phyloP scores from a whole-genome alignment of 2,113 vertebrate genomes.

The Antennarius striatus region DNA sequence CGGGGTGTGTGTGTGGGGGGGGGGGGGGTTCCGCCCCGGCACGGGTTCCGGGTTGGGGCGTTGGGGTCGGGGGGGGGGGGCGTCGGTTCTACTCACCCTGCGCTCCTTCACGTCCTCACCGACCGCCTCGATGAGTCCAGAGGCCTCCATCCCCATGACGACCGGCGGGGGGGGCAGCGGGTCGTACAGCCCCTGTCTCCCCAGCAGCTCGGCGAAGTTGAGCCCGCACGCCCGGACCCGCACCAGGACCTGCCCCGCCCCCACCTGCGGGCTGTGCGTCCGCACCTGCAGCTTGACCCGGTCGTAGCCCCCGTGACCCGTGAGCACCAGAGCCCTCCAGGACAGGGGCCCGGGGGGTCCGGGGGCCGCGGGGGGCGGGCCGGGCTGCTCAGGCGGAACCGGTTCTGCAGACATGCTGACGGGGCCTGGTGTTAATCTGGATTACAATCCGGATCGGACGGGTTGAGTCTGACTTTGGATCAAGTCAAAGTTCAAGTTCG shows the following conservation, averaged over 20 bases:
- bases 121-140: conserved; percentile 83
- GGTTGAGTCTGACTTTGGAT: too few relatives aligned
- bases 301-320: conserved; percentile 86
- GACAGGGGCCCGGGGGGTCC: conserved; percentile 21
- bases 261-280: conserved; percentile 60
- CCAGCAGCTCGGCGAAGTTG: conserved; percentile 89
- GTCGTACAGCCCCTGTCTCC: conserved; percentile 86
- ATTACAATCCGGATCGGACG: too few relatives aligned
- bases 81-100: conserved; percentile 77
- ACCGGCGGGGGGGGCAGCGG: conserved; percentile 82
- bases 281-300: conserved; percentile 86
- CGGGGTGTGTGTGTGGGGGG: too few relatives aligned
- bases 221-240: conserved; percentile 87
- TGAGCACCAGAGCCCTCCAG: conserved; percentile 82
- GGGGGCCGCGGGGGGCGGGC: conserved; percentile 30
- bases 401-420: background rate
- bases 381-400: background rate
- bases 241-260: conserved; percentile 80
- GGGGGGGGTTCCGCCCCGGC: too few relatives aligned
- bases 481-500: too few relatives aligned
- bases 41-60: too few relatives aligned
- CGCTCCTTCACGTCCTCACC: conserved; percentile 83
- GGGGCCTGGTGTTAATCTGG: too few relatives aligned
- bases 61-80: too few relatives aligned
- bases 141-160: conserved; percentile 85